A percentile compares a stretch with the other conserved stretches of the same genome.
Evolutionary conservation across 2,113 vertebrate species (phyloP).

Genomic region (Microtus richardsoni): DNA sequence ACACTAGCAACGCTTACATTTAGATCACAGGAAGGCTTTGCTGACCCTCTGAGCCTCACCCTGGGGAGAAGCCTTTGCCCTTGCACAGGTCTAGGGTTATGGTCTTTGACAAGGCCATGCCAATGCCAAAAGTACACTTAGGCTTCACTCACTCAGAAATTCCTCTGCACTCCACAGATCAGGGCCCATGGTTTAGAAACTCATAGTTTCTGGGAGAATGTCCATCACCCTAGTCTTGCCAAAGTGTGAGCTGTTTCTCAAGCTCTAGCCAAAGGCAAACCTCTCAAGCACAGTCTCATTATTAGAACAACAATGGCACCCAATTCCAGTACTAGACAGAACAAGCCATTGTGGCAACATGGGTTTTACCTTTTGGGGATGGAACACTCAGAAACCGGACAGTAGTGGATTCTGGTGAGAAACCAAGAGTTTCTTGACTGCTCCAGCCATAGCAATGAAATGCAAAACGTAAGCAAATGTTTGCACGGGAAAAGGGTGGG

Average conservation of each 20-base stretch:
- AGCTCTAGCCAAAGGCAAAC: slow-evolving; percentile 41
- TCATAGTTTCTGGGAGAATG: neutral
- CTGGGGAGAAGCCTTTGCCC: neutral
- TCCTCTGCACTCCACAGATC: neutral
- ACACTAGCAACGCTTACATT: neutral
- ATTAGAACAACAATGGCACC: neutral
- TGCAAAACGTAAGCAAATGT: neutral
- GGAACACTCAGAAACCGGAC: neutral
- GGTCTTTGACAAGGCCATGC: neutral
- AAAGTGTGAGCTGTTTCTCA: slow-evolving; percentile 20
- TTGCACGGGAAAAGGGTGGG: neutral
- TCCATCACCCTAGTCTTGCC: slow-evolving; percentile 15
- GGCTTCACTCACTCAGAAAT: neutral
- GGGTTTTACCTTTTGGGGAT: neutral
- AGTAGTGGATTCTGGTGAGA: neutral
- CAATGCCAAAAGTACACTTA: neutral
- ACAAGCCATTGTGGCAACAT: neutral
- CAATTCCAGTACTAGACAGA: neutral
- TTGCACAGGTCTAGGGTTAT: neutral
- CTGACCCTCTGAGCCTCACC: neutral
- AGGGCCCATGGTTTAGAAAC: slow-evolving; percentile 57
- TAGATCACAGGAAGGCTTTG: neutral
- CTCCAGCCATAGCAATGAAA: neutral
- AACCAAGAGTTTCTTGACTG: neutral
- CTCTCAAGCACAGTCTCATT: slow-evolving; percentile 34